Percentiles rank a stretch among this genome's conserved stretches.
Conservation (phyloP, 1,140 invertebrate species). For the Drosophila nasuta region DNA sequence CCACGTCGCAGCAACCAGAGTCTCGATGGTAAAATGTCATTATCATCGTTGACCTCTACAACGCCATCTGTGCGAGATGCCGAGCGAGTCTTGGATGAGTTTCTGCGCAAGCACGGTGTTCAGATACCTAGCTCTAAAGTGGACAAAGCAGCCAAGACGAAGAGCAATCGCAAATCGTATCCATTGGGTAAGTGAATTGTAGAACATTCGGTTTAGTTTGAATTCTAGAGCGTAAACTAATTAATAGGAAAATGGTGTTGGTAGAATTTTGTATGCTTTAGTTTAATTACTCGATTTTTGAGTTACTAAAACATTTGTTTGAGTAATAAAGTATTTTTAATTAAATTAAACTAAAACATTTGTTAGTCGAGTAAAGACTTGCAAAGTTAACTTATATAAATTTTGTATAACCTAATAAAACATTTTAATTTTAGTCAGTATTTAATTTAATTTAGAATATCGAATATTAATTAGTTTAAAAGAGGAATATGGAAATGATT, state of each 20-base stretch:
- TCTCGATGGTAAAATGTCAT: slow-evolving; percentile 60
- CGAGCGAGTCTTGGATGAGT: slow-evolving; percentile 73
- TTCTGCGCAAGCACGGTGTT: slow-evolving; percentile 65
- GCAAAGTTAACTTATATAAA: no score
- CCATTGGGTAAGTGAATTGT: slow-evolving; percentile 68
- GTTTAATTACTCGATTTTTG: background rate
- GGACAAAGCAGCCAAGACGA: slow-evolving; percentile 17
- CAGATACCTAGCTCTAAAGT: slow-evolving; percentile 30
- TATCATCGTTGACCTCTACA: slow-evolving; percentile 64
- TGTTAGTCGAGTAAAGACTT: no score
- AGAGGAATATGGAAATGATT: no score
- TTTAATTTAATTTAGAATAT: no score
- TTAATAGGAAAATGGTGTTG: slow-evolving; percentile 2
- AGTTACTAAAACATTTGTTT: background rate
- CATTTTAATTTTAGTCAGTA: no score
- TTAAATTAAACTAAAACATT: no score
- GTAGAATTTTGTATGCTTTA: background rate
- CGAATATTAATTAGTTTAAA: no score
- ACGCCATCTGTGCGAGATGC: slow-evolving; percentile 73
- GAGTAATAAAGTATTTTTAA: background rate
- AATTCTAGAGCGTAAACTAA: slow-evolving; percentile 4
- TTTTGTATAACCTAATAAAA: no score
- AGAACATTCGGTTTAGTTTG: background rate
- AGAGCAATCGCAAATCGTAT: slow-evolving; percentile 68
- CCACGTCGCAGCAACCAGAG: slow-evolving; percentile 65